Evolutionary conservation across 1,140 invertebrate species (phyloP).

Genomic region (Sycophaga agraensis): DNA sequence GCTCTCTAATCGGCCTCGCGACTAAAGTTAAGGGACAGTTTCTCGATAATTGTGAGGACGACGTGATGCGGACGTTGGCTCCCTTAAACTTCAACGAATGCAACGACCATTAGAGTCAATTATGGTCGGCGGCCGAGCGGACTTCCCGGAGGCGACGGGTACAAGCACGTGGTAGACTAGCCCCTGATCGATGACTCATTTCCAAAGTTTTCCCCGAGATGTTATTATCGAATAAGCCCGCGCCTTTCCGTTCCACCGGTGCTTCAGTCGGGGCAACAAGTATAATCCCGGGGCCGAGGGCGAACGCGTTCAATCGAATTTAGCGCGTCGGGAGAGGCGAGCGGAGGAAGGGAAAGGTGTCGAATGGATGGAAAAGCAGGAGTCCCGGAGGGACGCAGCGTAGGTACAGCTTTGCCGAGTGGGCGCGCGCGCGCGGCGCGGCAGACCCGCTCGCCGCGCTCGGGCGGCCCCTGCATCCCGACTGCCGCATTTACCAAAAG

Average conservation of each 20-base stretch:
- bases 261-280: too few relatives aligned
- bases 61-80: too few relatives aligned
- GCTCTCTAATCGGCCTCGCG: not conserved
- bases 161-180: constrained; percentile 28
- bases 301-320: too few relatives aligned
- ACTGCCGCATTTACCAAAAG: too few relatives aligned
- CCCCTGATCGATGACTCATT: constrained; percentile 20
- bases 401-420: constrained; percentile 13
- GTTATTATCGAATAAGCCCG: too few relatives aligned
- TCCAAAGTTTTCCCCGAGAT: constrained; percentile 10
- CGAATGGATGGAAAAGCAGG: not conserved
- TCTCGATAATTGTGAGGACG: not conserved
- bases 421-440: not conserved
- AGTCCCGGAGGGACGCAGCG: not conserved
- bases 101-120: constrained; percentile 6
- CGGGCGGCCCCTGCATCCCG: constrained; percentile 2
- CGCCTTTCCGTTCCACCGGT: too few relatives aligned
- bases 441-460: not conserved
- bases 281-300: too few relatives aligned
- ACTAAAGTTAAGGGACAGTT: constrained; percentile 3
- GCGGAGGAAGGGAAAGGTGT: not conserved
- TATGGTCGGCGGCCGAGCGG: not conserved
- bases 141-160: constrained; percentile 3
- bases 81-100: not conserved
- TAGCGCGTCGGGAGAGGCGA: too few relatives aligned